A percentile compares a stretch with the other conserved stretches of the same genome.
phyloP scores from a whole-genome alignment of 1,140 invertebrate species.

The Neotoxoptera formosana region DNA sequence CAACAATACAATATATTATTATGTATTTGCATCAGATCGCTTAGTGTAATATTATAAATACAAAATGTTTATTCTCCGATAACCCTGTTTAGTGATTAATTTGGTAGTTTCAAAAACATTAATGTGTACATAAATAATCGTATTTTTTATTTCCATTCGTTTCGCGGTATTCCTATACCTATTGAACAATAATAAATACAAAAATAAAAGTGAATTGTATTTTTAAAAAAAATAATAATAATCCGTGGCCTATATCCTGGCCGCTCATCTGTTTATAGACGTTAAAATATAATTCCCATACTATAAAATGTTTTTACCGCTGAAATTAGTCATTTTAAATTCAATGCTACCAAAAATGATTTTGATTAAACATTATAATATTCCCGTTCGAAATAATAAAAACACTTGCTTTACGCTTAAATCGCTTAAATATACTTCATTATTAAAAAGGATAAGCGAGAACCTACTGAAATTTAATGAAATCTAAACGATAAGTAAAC shows the following conservation, averaged over 20 bases:
- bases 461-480: background rate
- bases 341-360: background rate
- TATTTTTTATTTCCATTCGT: background rate
- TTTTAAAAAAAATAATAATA: background rate
- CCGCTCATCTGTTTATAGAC: background rate
- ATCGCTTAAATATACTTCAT: background rate
- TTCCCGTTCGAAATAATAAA: background rate
- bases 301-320: background rate
- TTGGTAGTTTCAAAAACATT: background rate
- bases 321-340: background rate
- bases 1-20: background rate
- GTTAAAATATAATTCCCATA: background rate
- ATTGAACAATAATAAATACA: background rate
- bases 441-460: background rate
- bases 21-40: background rate
- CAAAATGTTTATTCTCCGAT: background rate
- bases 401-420: background rate
- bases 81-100: background rate
- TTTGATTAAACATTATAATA: background rate
- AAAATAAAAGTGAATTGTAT: background rate
- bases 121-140: background rate
- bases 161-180: background rate
- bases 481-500: constrained; percentile 1
- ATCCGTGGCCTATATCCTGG: background rate
- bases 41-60: background rate